Evolutionary conservation across 2,797 vertebrate species (phyloP).

Genomic region (Sitta carolinensis): DNA sequence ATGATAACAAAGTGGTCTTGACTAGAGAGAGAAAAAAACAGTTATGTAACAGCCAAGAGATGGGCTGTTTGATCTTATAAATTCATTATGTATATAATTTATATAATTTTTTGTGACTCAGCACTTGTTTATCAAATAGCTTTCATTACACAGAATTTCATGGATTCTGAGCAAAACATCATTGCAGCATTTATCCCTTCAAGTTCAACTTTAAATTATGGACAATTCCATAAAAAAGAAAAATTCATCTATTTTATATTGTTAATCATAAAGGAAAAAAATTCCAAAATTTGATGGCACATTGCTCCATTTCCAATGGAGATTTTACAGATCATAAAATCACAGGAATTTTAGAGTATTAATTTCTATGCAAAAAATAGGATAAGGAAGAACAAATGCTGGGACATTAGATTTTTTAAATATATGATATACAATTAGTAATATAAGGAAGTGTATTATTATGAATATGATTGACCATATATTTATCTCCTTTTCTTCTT

Average conservation of each 20-base stretch:
- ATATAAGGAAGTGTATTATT: neutral
- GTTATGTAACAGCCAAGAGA: neutral
- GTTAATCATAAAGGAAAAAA: neutral
- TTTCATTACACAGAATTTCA: neutral
- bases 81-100: neutral
- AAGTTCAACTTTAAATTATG: neutral
- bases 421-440: neutral
- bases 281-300: neutral
- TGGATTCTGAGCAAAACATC: neutral
- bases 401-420: neutral
- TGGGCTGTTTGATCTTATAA: neutral
- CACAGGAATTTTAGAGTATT: neutral
- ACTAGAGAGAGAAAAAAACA: neutral
- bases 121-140: neutral
- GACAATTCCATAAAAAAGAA: neutral
- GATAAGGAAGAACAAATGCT: neutral
- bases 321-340: slow-evolving; percentile 9
- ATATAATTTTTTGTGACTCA: neutral
- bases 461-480: neutral
- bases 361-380: neutral
- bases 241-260: neutral
- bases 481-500: neutral
- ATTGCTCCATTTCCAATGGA: neutral
- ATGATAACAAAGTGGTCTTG: neutral
- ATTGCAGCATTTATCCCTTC: neutral